Percentiles rank a stretch among this genome's conserved stretches.
phyloP scores from a whole-genome alignment of 2,113 vertebrate genomes.

The Nothocercus nigrocapillus region DNA sequence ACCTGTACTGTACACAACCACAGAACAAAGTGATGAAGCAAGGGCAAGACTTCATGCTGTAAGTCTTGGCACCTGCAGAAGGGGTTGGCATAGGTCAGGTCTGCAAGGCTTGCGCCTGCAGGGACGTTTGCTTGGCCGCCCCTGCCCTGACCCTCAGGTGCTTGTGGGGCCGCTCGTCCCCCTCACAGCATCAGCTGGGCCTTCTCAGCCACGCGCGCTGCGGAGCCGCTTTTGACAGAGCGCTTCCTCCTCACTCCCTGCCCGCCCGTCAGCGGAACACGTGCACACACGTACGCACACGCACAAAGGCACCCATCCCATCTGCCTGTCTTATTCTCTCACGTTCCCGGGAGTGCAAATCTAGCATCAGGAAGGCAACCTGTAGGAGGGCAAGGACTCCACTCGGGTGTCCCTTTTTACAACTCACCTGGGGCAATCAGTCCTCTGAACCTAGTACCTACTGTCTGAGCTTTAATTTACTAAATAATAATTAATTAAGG shows the following conservation, averaged over 20 bases:
- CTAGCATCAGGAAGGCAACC: neutral
- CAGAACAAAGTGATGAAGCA: accelerated
- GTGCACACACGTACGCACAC: accelerated
- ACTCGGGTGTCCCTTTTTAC: neutral
- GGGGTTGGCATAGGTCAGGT: neutral
- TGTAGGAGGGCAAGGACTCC: accelerated
- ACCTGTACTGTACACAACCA: neutral
- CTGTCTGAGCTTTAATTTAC: neutral
- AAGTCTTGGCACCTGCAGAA: neutral
- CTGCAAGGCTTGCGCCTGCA: accelerated
- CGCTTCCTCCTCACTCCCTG: neutral
- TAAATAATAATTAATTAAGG: neutral
- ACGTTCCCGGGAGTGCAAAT: accelerated
- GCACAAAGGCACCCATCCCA: accelerated
- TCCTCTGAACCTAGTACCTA: neutral
- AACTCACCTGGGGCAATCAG: neutral
- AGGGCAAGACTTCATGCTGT: neutral
- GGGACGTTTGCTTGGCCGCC: neutral
- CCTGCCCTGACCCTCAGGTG: accelerated
- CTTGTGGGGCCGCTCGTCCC: neutral
- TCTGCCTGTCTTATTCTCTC: neutral
- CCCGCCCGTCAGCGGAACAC: neutral
- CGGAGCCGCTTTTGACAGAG: neutral
- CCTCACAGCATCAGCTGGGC: accelerated
- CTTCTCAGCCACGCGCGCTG: neutral